A percentile compares a stretch with the other conserved stretches of the same genome.
phyloP scores from a whole-genome alignment of 2,888 invertebrate genomes.

The Andrena trimmerana region DNA sequence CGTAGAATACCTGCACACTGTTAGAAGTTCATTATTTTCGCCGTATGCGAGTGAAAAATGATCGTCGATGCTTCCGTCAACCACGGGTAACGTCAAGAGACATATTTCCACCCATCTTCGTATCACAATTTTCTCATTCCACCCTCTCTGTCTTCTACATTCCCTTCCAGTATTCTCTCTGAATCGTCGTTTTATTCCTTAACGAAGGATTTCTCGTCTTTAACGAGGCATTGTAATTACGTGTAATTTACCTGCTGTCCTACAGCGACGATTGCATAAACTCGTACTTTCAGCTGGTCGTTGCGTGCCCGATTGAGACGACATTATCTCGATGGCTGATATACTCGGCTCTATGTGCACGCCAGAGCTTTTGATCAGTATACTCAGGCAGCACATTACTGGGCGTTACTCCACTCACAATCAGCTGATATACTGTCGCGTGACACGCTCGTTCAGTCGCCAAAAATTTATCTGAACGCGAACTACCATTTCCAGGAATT shows the following conservation, averaged over 20 bases:
- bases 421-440: constrained; percentile 7
- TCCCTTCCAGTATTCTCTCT: no score
- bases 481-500: not conserved
- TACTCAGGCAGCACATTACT: not conserved
- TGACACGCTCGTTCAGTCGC: not conserved
- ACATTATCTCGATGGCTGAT: constrained; percentile 32
- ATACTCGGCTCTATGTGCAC: not conserved
- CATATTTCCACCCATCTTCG: no score
- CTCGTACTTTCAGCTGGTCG: constrained; percentile 11
- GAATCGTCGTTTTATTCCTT: no score
- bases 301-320: constrained; percentile 22
- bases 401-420: constrained; percentile 2
- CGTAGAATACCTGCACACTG: no score
- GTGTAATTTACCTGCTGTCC: not conserved
- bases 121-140: no score
- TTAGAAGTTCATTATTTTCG: no score
- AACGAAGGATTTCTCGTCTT: no score
- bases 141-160: no score
- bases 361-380: constrained; percentile 20
- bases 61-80: no score
- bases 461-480: not conserved
- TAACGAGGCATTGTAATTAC: not conserved
- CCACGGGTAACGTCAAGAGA: no score
- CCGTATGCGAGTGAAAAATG: no score
- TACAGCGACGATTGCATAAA: not conserved